A percentile compares a stretch with the other conserved stretches of the same genome.
phyloP scores from a whole-genome alignment of 2,888 invertebrate species.

The Synanthedon tipuliformis region DNA sequence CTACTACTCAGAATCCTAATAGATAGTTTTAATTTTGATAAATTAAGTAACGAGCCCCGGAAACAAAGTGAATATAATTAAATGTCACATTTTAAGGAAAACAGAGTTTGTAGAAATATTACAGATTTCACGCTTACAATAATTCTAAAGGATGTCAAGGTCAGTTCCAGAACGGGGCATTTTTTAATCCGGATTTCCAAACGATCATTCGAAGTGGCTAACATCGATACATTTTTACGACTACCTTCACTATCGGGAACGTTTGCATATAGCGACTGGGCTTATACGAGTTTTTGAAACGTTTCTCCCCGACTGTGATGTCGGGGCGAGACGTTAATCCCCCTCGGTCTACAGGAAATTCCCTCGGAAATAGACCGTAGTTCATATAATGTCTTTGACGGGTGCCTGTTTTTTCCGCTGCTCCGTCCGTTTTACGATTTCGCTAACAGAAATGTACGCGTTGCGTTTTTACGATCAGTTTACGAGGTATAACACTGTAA shows the following conservation, averaged over 20 bases:
- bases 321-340: slow-evolving; percentile 9
- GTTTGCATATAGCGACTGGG: slow-evolving; percentile 2
- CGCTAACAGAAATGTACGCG: not conserved
- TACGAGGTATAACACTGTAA: not conserved
- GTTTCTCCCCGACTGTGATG: slow-evolving; percentile 3
- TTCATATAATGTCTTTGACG: slow-evolving; percentile 9
- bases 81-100: too few relatives aligned
- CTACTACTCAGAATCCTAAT: too few relatives aligned
- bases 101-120: too few relatives aligned
- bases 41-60: too few relatives aligned
- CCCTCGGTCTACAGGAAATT: slow-evolving; percentile 14
- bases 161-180: not conserved
- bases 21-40: too few relatives aligned
- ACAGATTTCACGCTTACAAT: too few relatives aligned
- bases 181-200: slow-evolving; percentile 1
- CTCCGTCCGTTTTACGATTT: not conserved
- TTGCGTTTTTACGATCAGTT: not conserved
- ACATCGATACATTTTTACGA: slow-evolving; percentile 7
- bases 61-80: too few relatives aligned
- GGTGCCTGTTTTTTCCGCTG: slow-evolving; percentile 11
- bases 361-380: slow-evolving; percentile 19
- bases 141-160: not conserved
- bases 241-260: not conserved
- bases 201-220: slow-evolving; percentile 1
- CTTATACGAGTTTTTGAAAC: slow-evolving; percentile 6